Base-by-base conservation (phyloP, 2,797 vertebrate genomes). In the Clarias platycephalus region DNA sequence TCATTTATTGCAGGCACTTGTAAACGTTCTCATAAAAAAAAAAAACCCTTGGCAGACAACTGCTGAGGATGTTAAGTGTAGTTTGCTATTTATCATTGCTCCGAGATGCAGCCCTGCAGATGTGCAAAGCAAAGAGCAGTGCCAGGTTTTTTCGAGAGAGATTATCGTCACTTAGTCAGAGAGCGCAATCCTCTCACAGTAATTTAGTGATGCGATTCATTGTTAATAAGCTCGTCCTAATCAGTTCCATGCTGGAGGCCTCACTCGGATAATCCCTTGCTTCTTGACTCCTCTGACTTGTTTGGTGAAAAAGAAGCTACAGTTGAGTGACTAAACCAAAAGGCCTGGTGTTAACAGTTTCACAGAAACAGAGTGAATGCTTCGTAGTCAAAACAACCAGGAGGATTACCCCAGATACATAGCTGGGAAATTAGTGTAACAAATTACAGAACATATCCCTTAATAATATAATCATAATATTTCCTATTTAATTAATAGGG, bases 1-100 rank as follows among this genome's bases (percentile, higher is more conserved):
- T 95, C 92, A 92, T 94, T 93, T 92, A 95, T 93, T 91, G 91
- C 88, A n/a, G 89, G 90, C 91, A 93, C 94, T 94, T 95, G 92
- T 94, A 95, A 94, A 95, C 92, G 90, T 93, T 93, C 92, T 90
- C 90, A 90, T 93, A 90, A 90, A 90, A 83, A 85, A 81, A 88
- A 89, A 82, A 34, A 64, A 83, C 90, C 89, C 81, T 85, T 58
- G 55, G 86, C 89, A 83, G 88, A 87, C 70, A 63, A 90, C 91
- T 89, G 87, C 91, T 88, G 91, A 93, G 92, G 90, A 93, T 87
- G 92, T 93, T 94, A 94, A 95, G 94, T 94, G 93, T 92, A 93
- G 91, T 94, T 95, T 93, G 93, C 92, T 92, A 95, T 95, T 94
- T 89, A 93, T 95, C 93, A 95, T 44, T 60, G 86, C 87, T 87